These are phyloP conservation scores for Corapipo altera DNA, from an alignment of 2,113 vertebrate species.

Conservation along the genomic window DNA sequence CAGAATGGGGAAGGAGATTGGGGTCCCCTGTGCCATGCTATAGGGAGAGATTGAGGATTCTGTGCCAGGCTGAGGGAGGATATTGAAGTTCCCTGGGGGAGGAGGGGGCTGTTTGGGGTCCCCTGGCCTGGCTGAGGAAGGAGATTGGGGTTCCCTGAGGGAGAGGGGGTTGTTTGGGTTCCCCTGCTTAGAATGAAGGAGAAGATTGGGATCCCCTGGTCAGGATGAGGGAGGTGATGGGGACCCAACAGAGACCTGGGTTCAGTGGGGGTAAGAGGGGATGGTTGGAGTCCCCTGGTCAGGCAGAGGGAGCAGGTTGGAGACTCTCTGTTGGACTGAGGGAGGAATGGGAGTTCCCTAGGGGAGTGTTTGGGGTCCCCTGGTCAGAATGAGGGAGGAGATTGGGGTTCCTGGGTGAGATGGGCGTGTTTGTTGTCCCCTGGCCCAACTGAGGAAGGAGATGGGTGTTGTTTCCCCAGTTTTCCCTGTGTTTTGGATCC, in stretches of 20 bases:
- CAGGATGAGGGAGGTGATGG: not conserved
- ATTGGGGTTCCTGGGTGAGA: too few relatives aligned
- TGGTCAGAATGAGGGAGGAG: not conserved
- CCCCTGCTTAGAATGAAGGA: not conserved
- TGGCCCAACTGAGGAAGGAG: not conserved
- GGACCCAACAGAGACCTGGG: not conserved
- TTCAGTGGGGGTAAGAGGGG: not conserved
- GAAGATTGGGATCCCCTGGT: not conserved
- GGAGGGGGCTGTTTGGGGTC: not conserved
- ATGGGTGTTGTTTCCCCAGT: not conserved
- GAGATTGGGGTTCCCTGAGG: not conserved
- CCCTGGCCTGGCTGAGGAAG: not conserved
- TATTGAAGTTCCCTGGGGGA: too few relatives aligned
- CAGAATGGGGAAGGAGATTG: too few relatives aligned
- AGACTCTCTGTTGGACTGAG: not conserved
- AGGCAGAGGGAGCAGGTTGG: not conserved
- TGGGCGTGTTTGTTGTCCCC: too few relatives aligned
- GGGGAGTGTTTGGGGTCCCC: too few relatives aligned
- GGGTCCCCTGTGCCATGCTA: too few relatives aligned
- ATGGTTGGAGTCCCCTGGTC: accelerated
- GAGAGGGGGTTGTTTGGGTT: not conserved
- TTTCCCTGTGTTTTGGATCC: not conserved
- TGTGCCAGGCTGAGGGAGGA: not conserved
- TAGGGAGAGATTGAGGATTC: too few relatives aligned
- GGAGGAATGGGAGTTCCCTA: too few relatives aligned